phyloP scores from a whole-genome alignment of 2,797 vertebrate species.

The Syncerus caffer region DNA sequence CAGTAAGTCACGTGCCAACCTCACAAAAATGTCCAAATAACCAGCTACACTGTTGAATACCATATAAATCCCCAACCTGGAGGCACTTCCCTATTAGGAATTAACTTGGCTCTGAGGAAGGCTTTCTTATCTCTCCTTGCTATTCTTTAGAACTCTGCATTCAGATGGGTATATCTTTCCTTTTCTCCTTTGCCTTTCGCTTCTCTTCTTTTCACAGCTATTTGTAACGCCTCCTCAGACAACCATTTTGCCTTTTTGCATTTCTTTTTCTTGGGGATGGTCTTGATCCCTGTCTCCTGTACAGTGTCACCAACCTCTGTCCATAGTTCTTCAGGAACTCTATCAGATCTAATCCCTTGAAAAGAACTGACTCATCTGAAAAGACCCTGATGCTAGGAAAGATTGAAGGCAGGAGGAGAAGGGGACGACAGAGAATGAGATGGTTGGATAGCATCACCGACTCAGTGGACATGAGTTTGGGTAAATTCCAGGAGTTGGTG shows the following conservation, averaged over 20 bases:
- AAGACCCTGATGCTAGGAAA: not conserved
- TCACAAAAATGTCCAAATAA: not conserved
- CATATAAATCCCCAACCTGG: not conserved
- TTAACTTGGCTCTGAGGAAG: not conserved
- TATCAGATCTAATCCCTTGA: not conserved
- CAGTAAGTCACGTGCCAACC: not conserved
- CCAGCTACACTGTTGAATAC: not conserved
- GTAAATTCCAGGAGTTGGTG: not conserved
- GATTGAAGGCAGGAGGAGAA: not conserved
- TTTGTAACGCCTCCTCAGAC: not conserved
- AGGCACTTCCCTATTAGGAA: not conserved
- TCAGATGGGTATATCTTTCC: not conserved
- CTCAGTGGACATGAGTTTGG: not conserved
- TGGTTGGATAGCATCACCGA: not conserved
- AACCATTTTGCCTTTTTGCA: not conserved
- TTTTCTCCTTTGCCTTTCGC: not conserved
- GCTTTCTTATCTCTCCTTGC: not conserved
- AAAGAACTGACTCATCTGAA: not conserved
- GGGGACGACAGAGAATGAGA: not conserved
- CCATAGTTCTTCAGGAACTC: not conserved
- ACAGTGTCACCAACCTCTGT: accelerated
- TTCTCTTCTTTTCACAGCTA: not conserved
- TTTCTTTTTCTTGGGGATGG: not conserved
- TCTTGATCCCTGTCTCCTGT: not conserved
- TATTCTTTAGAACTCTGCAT: not conserved